Evolutionary conservation across 1,140 invertebrate genomes (phyloP).

Genomic region (Conus ventricosus): DNA sequence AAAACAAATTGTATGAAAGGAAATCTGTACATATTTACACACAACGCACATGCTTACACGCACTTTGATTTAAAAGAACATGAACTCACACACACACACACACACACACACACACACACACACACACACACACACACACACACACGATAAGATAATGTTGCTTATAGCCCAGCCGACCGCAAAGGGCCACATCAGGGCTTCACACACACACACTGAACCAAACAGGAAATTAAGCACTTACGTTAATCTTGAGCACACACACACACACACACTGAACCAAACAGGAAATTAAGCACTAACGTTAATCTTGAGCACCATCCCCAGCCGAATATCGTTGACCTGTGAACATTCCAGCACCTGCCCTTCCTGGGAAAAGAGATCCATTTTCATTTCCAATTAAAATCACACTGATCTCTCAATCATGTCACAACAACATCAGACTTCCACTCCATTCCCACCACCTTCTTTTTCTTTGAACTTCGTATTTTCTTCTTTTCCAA

Average conservation of each 20-base stretch:
- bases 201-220: neutral
- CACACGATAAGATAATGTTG: too few species aligned
- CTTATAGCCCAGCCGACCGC: too few species aligned
- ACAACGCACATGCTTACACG: neutral
- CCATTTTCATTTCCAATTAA: neutral
- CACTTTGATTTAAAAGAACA: neutral
- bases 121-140: too few species aligned
- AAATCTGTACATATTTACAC: neutral
- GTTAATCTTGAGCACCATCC: conserved; percentile 67
- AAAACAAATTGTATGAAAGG: too few species aligned
- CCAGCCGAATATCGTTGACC: conserved; percentile 92
- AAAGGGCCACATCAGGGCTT: too few species aligned
- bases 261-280: neutral
- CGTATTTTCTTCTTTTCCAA: too few species aligned
- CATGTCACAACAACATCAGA: too few species aligned
- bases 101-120: neutral
- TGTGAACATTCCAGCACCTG: conserved; percentile 97
- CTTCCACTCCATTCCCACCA: too few species aligned
- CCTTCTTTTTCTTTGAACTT: too few species aligned
- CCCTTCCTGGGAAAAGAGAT: conserved; percentile 85
- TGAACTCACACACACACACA: neutral
- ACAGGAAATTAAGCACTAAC: conserved; percentile 54
- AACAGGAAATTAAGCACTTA: conserved; percentile 51
- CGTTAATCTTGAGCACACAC: conserved; percentile 65
- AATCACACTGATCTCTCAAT: neutral